These are phyloP conservation scores for Centruroides sculpturatus DNA, from an alignment of 1,140 invertebrate species.

Conservation along the genomic window DNA sequence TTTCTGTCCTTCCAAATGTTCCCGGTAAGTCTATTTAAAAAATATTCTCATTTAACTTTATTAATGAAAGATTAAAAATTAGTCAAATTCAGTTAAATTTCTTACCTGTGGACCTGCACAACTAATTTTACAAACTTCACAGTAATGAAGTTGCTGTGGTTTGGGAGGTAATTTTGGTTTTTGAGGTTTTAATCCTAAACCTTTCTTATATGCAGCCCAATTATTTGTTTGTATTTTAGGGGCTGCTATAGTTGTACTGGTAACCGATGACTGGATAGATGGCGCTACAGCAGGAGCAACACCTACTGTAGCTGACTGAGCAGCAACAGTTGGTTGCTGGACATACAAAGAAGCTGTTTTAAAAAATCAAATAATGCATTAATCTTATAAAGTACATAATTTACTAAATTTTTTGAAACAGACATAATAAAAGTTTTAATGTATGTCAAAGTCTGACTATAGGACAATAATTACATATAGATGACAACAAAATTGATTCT, in stretches of 20 bases:
- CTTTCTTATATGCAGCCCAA: slow-evolving; percentile 14
- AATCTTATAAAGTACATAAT: too few species aligned
- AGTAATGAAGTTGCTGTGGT: slow-evolving; percentile 82
- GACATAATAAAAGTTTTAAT: too few species aligned
- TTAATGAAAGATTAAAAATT: neutral
- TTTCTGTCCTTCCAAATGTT: slow-evolving; percentile 94
- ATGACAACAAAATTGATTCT: too few species aligned
- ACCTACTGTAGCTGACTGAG: slow-evolving; percentile 8
- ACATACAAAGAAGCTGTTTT: slow-evolving; percentile 9
- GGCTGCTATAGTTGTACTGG: slow-evolving; percentile 7
- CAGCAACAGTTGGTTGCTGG: slow-evolving; percentile 8
- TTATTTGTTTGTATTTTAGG: slow-evolving; percentile 12
- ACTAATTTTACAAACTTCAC: slow-evolving; percentile 94
- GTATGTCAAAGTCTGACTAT: too few species aligned
- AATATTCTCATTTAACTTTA: slow-evolving; percentile 1
- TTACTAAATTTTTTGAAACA: too few species aligned
- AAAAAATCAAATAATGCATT: neutral
- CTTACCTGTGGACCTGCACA: slow-evolving; percentile 78
- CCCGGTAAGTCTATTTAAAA: slow-evolving; percentile 65
- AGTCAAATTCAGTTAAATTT: neutral
- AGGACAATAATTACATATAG: too few species aligned
- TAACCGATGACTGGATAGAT: slow-evolving; percentile 8
- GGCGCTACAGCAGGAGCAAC: slow-evolving; percentile 4
- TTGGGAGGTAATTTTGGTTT: slow-evolving; percentile 62
- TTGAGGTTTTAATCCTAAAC: slow-evolving; percentile 2